Percentiles rank a stretch among this genome's conserved stretches.
These are phyloP conservation scores for Rhaphigaster nebulosa DNA, from an alignment of 2,888 invertebrate species.

Conservation along the genomic window DNA sequence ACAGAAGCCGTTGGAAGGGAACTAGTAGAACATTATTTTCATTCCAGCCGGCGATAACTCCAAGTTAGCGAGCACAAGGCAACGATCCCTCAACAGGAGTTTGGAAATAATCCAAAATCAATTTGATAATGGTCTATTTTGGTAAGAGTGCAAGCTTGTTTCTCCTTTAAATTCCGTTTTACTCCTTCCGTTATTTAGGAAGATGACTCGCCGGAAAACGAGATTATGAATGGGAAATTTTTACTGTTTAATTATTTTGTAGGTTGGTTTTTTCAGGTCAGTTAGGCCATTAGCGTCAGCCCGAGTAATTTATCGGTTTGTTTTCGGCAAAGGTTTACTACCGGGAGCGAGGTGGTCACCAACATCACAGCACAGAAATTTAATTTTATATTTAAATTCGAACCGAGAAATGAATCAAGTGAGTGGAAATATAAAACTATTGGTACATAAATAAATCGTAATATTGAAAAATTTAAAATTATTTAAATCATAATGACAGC, in stretches of 20 bases:
- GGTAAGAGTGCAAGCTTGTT: slow-evolving; percentile 21
- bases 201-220: slow-evolving; percentile 18
- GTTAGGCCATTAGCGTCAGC: slow-evolving; percentile 33
- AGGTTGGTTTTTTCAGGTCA: slow-evolving; percentile 30
- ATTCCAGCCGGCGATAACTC: not conserved
- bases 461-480: too few species aligned
- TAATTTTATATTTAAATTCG: not conserved
- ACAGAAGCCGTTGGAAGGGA: not conserved
- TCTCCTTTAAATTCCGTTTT: slow-evolving; percentile 23
- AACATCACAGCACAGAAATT: not conserved
- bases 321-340: slow-evolving; percentile 23
- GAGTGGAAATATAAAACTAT: too few species aligned
- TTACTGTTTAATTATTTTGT: slow-evolving; percentile 27
- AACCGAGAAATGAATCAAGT: not conserved
- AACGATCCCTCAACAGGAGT: slow-evolving; percentile 26
- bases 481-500: too few species aligned
- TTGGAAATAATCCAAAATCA: slow-evolving; percentile 38
- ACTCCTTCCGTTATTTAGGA: slow-evolving; percentile 18
- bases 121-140: slow-evolving; percentile 41
- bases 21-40: slow-evolving; percentile 30
- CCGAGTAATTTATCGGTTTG: slow-evolving; percentile 36
- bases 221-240: slow-evolving; percentile 39
- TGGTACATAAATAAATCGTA: too few species aligned
- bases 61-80: slow-evolving; percentile 11
- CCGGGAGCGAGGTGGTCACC: not conserved